Evolutionary conservation across 2,888 invertebrate species (phyloP).

Genomic region (Ornithoptera alexandrae): DNA sequence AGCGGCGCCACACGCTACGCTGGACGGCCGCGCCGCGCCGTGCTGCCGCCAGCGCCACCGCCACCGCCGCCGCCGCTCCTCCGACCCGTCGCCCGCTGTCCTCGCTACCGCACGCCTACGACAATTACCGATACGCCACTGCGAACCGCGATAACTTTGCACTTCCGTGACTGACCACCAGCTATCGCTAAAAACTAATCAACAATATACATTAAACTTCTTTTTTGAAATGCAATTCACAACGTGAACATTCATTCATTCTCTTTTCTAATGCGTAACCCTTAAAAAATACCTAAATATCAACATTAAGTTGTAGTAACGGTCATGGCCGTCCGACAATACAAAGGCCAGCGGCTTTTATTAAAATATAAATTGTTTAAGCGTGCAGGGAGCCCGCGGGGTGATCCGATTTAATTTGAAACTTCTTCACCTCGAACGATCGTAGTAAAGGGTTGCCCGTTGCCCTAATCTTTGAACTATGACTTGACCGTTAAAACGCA

Average conservation of each 20-base stretch:
- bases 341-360: conserved; percentile 55
- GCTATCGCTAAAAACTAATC: conserved; percentile 13
- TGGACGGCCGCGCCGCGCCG: conserved; percentile 37
- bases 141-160: conserved; percentile 61
- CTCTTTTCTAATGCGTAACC: conserved; percentile 10
- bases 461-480: conserved; percentile 80
- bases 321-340: conserved; percentile 35
- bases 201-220: conserved; percentile 1
- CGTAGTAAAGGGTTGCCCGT: conserved; percentile 71
- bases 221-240: conserved; percentile 23
- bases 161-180: conserved; percentile 47
- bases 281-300: conserved; percentile 12
- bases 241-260: conserved; percentile 15
- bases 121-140: conserved; percentile 59
- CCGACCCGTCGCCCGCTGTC: conserved; percentile 36
- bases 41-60: conserved; percentile 40
- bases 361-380: conserved; percentile 62
- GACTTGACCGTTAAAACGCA: conserved; percentile 80
- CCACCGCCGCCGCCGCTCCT: conserved; percentile 28
- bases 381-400: conserved; percentile 58
- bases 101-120: conserved; percentile 43
- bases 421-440: conserved; percentile 66
- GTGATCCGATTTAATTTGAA: conserved; percentile 67
- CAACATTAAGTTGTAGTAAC: conserved; percentile 22
- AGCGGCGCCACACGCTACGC: conserved; percentile 76